phyloP scores from a whole-genome alignment of 2,797 vertebrate genomes.

The Esox lucius region DNA sequence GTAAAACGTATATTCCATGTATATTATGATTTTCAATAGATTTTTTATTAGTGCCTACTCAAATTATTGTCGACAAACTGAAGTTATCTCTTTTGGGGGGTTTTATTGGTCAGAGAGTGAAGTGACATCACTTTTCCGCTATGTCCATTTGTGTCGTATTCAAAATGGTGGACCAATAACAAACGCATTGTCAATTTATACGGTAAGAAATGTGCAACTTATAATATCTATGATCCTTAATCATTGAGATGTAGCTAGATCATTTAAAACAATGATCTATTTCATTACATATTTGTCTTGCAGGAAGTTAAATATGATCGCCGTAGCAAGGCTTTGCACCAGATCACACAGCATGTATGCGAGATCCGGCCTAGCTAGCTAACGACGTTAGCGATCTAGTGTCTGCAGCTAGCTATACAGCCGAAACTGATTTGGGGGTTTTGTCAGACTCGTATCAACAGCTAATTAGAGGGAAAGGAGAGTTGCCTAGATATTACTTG shows the following conservation, averaged over 20 bases:
- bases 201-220: slow-evolving; percentile 33
- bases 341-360: not conserved
- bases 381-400: slow-evolving; percentile 3
- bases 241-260: not conserved
- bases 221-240: not conserved
- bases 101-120: slow-evolving; percentile 24
- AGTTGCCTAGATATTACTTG: not conserved
- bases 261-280: not conserved
- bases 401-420: too few relatives aligned
- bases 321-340: not conserved
- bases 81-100: not conserved
- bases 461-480: not conserved
- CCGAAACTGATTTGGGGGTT: not conserved
- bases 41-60: not conserved
- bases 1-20: not conserved
- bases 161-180: slow-evolving; percentile 72
- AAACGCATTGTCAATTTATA: slow-evolving; percentile 36
- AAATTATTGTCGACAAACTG: not conserved
- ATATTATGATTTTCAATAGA: not conserved
- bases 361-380: slow-evolving; percentile 2
- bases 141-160: slow-evolving; percentile 46
- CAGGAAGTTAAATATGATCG: not conserved
- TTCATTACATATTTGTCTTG: not conserved
- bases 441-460: not conserved
- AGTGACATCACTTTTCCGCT: slow-evolving; percentile 38